Conservation (phyloP, 2,888 invertebrate species). For the Chrysodeixis includens region DNA sequence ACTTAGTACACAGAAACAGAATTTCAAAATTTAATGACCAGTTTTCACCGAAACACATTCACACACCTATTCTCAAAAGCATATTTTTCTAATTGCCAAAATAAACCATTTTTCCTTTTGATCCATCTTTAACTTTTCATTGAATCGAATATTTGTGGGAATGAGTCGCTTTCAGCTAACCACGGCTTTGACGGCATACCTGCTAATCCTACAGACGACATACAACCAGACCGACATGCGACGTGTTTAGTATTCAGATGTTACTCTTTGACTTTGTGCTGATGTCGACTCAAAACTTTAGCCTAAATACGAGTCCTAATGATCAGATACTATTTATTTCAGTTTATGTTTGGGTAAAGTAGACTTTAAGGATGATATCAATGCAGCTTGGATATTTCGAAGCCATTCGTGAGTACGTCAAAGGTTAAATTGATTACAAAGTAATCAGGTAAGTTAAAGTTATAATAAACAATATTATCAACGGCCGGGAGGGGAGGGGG, state of each 20-base stretch:
- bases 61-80: no score
- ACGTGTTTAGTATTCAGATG: slow-evolving; percentile 18
- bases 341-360: neutral
- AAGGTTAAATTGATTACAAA: no score
- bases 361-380: no score
- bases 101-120: neutral
- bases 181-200: neutral
- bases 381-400: no score
- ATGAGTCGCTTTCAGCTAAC: neutral
- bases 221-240: neutral
- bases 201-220: slow-evolving; percentile 4
- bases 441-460: no score
- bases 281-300: neutral
- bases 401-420: no score
- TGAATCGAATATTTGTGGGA: neutral
- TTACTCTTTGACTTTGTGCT: slow-evolving; percentile 35
- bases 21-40: no score
- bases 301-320: neutral
- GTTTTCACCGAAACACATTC: no score
- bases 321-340: slow-evolving; percentile 1
- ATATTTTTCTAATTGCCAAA: no score
- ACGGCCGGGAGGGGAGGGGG: no score
- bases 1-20: no score
- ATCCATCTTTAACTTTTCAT: neutral
- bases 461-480: no score